Conservation (phyloP, 2,797 vertebrate species). For the Manis crassicaudata region DNA sequence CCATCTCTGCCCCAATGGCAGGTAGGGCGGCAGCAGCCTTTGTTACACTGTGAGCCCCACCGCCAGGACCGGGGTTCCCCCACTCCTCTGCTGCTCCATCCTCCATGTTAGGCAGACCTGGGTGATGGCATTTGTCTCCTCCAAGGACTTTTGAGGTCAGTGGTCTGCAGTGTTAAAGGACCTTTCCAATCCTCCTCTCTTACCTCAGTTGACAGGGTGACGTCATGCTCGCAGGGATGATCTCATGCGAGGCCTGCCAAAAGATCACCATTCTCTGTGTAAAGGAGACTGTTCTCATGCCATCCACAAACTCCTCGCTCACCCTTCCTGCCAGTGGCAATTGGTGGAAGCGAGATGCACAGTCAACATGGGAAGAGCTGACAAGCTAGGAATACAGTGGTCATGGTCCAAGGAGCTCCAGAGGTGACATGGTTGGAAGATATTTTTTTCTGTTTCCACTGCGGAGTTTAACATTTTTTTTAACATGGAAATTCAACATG, state of each 20-base stretch:
- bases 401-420: neutral
- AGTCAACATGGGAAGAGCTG: neutral
- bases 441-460: neutral
- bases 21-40: neutral
- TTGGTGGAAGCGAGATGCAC: too few species aligned
- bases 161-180: neutral
- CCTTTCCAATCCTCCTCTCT: neutral
- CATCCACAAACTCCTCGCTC: neutral
- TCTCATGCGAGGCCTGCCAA: neutral
- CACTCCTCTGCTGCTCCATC: neutral
- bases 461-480: neutral
- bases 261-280: too few species aligned
- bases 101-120: too few species aligned
- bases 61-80: too few species aligned
- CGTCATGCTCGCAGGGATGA: neutral
- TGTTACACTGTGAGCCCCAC: too few species aligned
- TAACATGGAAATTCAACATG: neutral
- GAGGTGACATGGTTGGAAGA: neutral
- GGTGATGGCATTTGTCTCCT: neutral
- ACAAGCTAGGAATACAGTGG: neutral
- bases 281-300: neutral
- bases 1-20: neutral
- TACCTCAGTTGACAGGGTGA: neutral
- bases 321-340: too few species aligned
- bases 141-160: neutral